Conservation (phyloP, 2,113 vertebrate species). For the Junco hyemalis region DNA sequence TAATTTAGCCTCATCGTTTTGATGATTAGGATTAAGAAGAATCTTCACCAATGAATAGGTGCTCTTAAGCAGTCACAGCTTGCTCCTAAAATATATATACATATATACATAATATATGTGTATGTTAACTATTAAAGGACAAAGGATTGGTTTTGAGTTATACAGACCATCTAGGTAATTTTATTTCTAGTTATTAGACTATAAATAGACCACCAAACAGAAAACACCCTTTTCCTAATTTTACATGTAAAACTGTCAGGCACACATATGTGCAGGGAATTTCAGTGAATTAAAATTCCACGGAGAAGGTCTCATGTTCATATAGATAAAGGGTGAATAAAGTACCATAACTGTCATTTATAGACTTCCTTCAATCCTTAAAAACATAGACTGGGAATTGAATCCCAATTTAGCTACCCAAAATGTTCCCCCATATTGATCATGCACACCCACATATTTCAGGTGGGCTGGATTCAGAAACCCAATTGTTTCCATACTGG, state of each 20-base stretch:
- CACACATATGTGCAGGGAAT: neutral
- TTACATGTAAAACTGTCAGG: neutral
- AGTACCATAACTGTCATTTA: neutral
- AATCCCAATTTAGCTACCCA: neutral
- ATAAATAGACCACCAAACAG: neutral
- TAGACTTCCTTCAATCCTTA: neutral
- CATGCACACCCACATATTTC: neutral
- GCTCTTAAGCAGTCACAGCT: neutral
- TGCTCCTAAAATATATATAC: neutral
- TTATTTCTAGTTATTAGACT: neutral
- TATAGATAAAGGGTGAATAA: neutral
- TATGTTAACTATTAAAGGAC: neutral
- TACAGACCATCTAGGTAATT: neutral
- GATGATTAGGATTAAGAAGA: neutral
- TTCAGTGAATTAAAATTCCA: neutral
- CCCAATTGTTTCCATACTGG: neutral
- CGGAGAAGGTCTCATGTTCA: neutral
- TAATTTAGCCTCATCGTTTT: neutral
- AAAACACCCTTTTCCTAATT: neutral
- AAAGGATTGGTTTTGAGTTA: neutral
- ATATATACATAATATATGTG: neutral
- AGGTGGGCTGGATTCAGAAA: neutral
- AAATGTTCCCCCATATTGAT: neutral
- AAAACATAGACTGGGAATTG: accelerated
- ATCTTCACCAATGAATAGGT: neutral